Conservation (phyloP, 2,888 invertebrate species). For the Diarsia mendica region DNA sequence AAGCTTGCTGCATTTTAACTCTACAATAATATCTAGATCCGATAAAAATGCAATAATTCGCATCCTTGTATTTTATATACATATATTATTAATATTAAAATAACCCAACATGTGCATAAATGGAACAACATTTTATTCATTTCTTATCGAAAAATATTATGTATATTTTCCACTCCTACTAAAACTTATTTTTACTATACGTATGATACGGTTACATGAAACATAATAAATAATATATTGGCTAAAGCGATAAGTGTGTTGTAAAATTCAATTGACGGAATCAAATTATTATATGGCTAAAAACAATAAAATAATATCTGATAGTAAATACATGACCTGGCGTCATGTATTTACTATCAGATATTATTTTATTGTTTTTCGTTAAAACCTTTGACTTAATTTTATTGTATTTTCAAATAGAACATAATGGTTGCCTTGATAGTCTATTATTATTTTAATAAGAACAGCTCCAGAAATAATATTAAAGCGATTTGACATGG, state of each 20-base stretch:
- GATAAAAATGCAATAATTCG: slow-evolving; percentile 13
- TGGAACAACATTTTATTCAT: slow-evolving; percentile 2
- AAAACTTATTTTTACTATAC: slow-evolving; percentile 21
- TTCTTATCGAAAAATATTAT: slow-evolving; percentile 43
- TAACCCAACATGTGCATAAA: slow-evolving; percentile 11
- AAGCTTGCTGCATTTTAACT: slow-evolving; percentile 4
- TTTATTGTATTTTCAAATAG: slow-evolving; percentile 21
- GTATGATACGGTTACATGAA: slow-evolving; percentile 39
- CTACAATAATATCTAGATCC: neutral
- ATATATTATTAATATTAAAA: slow-evolving; percentile 10
- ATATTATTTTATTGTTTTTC: slow-evolving; percentile 49
- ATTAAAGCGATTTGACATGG: neutral
- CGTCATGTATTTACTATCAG: slow-evolving; percentile 28
- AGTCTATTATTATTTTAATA: neutral
- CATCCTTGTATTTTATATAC: neutral
- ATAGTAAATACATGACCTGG: slow-evolving; percentile 26
- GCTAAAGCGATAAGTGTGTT: slow-evolving; percentile 39
- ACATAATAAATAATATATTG: slow-evolving; percentile 25
- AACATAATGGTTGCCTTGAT: neutral
- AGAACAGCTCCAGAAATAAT: neutral
- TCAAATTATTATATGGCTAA: slow-evolving; percentile 47
- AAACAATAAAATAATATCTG: slow-evolving; percentile 50
- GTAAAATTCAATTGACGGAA: slow-evolving; percentile 44
- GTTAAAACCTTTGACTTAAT: slow-evolving; percentile 24
- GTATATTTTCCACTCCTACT: slow-evolving; percentile 20